A percentile compares a stretch with the other conserved stretches of the same genome.
phyloP scores from a whole-genome alignment of 2,797 vertebrate genomes.

The Urocyon cinereoargenteus region DNA sequence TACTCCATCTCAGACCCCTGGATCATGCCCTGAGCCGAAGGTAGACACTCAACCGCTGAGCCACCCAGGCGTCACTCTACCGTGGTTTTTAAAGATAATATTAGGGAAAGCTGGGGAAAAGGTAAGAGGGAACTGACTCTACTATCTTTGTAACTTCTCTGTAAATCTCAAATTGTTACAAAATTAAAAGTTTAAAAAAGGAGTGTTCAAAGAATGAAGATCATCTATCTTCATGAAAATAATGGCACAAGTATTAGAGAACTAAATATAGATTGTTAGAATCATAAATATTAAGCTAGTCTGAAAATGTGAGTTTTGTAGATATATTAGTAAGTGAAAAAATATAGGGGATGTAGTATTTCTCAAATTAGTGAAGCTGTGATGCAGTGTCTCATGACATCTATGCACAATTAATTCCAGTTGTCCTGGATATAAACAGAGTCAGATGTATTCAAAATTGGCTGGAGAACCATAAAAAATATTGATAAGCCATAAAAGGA shows the following conservation, averaged over 20 bases:
- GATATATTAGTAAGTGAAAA: slow-evolving; percentile 45
- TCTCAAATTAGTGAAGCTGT: slow-evolving; percentile 56
- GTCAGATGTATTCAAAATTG: slow-evolving; percentile 69
- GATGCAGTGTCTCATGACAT: slow-evolving; percentile 55
- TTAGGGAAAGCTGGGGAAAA: neutral
- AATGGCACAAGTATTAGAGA: slow-evolving; percentile 30
- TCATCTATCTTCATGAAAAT: slow-evolving; percentile 53
- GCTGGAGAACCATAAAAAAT: slow-evolving; percentile 73
- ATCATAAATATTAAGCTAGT: slow-evolving; percentile 49
- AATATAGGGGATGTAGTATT: neutral
- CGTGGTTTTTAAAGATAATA: neutral
- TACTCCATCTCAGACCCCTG: too few relatives aligned
- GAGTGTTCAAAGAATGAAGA: neutral
- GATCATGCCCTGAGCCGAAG: too few relatives aligned
- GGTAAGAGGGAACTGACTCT: neutral
- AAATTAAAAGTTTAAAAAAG: neutral
- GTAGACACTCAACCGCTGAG: too few relatives aligned
- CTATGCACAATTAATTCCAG: slow-evolving; percentile 69
- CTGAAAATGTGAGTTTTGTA: slow-evolving; percentile 52
- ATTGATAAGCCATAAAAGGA: slow-evolving; percentile 77
- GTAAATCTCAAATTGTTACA: slow-evolving; percentile 30
- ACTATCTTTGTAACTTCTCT: slow-evolving; percentile 28
- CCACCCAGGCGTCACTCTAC: too few relatives aligned
- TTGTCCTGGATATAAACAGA: slow-evolving; percentile 63
- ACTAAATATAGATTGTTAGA: neutral